Evolutionary conservation across 1,140 invertebrate genomes (phyloP).

Genomic region (Drosophila orosa): DNA sequence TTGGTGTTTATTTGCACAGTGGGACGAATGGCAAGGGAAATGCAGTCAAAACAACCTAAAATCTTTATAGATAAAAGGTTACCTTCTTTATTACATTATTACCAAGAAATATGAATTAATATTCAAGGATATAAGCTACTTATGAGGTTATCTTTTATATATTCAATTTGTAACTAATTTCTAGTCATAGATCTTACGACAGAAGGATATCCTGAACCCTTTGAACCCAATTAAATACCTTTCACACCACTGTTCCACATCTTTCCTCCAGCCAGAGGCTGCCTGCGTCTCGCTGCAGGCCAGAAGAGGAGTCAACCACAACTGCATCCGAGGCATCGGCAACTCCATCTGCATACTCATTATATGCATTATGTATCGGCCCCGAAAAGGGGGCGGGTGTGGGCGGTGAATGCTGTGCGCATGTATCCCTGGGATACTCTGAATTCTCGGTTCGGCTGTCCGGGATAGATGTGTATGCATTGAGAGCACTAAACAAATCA

Average conservation of each 20-base stretch:
- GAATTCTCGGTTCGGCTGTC: slow-evolving; percentile 1
- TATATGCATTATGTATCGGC: slow-evolving; percentile 79
- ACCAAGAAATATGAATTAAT: no score
- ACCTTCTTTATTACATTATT: no score
- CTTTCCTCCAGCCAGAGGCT: slow-evolving; percentile 22
- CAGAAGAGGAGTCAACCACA: slow-evolving; percentile 25
- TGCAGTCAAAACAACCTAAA: not conserved
- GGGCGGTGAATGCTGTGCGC: slow-evolving; percentile 48
- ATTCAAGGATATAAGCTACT: not conserved
- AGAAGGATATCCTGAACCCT: not conserved
- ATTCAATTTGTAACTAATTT: no score
- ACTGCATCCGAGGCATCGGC: slow-evolving; percentile 44
- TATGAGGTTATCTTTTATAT: not conserved
- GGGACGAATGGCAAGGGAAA: not conserved
- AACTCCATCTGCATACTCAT: slow-evolving; percentile 72
- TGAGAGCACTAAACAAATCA: slow-evolving; percentile 80
- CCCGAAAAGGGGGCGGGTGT: slow-evolving; percentile 8
- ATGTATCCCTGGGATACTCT: slow-evolving; percentile 46
- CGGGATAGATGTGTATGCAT: slow-evolving; percentile 40
- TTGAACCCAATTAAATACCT: not conserved
- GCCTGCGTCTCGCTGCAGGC: slow-evolving; percentile 18
- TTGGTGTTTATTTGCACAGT: slow-evolving; percentile 79
- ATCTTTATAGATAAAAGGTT: no score
- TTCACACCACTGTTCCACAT: slow-evolving; percentile 11
- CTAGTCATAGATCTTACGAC: no score